Evolutionary conservation across 2,113 vertebrate species (phyloP), one percentile per base, ranked within the genome.

Genomic region (Lepisosteus oculatus): DNA sequence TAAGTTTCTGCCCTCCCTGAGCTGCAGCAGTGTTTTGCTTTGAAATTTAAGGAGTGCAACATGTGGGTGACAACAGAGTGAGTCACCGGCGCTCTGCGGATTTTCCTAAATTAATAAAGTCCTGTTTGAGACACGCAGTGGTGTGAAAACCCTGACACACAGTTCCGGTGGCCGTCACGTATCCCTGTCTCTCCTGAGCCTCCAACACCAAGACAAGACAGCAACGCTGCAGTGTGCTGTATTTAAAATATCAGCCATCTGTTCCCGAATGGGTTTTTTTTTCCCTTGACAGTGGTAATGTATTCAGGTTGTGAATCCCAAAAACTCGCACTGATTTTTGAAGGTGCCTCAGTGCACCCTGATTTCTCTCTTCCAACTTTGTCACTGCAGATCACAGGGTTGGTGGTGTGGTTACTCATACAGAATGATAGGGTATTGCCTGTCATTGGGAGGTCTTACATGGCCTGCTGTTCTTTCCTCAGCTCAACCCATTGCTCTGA

Each of bases 201-300:
- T 65, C 42, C 8, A 11, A 7, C n/a, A 29, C 6, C 29, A 29
- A 42, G 29, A 42, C 11, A 51, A 9, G 47, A 43, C 42, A 29
- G n/a, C 62, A 65, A 8, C 11, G 29, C 6, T 65, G 17, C 62
- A 42, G 17, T 43, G 42, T 5, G 9, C 62, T 65, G 62, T 65
- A 43, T 65, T 65, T 65, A 43, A 65, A 15, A 65, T 42, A 65
- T 65, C 17, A 3, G 62, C 62, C 62, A 65, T 65, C 62, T 65
- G 62, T 65, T 65, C 15, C 42, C 8, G 29, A 42, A 3, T 11
- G 29, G 15, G 15, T 15, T 59, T 51, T 51, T 5, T 51, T 51
- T 51, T 51, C 2, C 29, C 29, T 29, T 29, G 29, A 29, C 29
- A 29, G 29, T 29, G 29, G 29, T 29, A 29, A 29, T 29, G 29